phyloP scores from a whole-genome alignment of 2,113 vertebrate genomes.

The Rhinopomastus cyanomelas region DNA sequence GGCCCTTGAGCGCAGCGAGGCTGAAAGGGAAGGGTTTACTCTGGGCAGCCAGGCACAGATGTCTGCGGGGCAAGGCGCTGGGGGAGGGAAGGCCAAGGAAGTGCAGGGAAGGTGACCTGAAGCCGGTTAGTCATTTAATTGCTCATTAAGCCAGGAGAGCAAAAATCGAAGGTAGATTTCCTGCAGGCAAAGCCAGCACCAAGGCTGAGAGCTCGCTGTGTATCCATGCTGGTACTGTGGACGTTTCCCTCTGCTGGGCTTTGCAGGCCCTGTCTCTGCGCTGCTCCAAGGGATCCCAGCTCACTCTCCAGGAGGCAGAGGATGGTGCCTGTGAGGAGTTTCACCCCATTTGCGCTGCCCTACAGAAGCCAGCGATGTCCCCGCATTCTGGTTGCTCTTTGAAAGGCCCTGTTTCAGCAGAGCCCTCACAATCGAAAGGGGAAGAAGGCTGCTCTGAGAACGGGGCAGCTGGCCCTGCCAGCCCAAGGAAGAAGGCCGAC shows the following conservation, averaged over 20 bases:
- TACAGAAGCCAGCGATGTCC: not conserved
- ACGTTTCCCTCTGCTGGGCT: not conserved
- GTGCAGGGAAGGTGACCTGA: not conserved
- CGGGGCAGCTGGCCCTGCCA: not conserved
- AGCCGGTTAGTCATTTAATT: constrained; percentile 27
- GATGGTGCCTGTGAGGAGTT: not conserved
- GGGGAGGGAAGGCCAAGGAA: not conserved
- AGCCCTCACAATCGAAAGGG: not conserved
- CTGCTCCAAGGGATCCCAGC: not conserved
- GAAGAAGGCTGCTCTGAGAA: too few relatives aligned
- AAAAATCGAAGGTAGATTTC: not conserved
- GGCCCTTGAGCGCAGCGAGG: not conserved
- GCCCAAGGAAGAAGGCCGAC: not conserved
- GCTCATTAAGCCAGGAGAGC: not conserved
- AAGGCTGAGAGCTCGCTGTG: not conserved
- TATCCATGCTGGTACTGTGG: not conserved
- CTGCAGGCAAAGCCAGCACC: not conserved
- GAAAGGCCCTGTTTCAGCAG: not conserved
- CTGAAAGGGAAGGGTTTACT: not conserved
- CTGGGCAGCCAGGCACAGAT: not conserved
- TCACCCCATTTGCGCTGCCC: not conserved
- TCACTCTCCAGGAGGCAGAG: not conserved
- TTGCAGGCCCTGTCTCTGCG: not conserved
- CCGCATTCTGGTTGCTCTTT: not conserved
- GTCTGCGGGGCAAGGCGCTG: not conserved